Evolutionary conservation across 2,888 invertebrate species (phyloP).

Genomic region (Acrobasis repandana): DNA sequence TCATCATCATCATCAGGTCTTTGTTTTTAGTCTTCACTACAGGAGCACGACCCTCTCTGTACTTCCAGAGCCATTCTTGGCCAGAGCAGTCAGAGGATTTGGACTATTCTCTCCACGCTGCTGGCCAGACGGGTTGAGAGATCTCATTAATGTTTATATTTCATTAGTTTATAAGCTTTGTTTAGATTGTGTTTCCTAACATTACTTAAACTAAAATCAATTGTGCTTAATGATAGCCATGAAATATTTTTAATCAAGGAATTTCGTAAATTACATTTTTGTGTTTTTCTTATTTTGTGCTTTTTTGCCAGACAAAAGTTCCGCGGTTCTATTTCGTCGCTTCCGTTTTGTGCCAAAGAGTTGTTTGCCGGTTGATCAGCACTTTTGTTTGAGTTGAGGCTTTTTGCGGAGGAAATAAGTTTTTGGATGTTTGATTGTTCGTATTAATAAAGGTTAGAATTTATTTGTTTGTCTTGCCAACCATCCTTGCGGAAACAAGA

Average conservation of each 20-base stretch:
- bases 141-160: too few relatives aligned
- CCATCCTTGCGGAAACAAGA: too few relatives aligned
- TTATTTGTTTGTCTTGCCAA: background rate
- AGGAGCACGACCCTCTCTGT: too few relatives aligned
- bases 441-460: background rate
- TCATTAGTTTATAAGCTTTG: too few relatives aligned
- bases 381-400: conserved; percentile 12
- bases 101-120: too few relatives aligned
- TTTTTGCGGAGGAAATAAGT: background rate
- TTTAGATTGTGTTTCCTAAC: too few relatives aligned
- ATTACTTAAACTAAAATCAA: background rate
- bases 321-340: conserved; percentile 2
- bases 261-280: background rate
- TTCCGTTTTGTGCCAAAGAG: conserved; percentile 4
- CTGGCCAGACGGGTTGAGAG: too few relatives aligned
- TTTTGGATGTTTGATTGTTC: conserved; percentile 1
- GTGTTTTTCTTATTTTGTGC: background rate
- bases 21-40: too few relatives aligned
- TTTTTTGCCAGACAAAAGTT: conserved; percentile 14
- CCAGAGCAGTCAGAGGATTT: too few relatives aligned
- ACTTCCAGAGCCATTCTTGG: too few relatives aligned
- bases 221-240: background rate
- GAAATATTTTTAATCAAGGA: background rate
- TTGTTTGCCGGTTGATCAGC: conserved; percentile 11
- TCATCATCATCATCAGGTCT: too few relatives aligned